Base-by-base conservation (phyloP, 2,797 vertebrate genomes). In the Eutrigla gurnardus region DNA sequence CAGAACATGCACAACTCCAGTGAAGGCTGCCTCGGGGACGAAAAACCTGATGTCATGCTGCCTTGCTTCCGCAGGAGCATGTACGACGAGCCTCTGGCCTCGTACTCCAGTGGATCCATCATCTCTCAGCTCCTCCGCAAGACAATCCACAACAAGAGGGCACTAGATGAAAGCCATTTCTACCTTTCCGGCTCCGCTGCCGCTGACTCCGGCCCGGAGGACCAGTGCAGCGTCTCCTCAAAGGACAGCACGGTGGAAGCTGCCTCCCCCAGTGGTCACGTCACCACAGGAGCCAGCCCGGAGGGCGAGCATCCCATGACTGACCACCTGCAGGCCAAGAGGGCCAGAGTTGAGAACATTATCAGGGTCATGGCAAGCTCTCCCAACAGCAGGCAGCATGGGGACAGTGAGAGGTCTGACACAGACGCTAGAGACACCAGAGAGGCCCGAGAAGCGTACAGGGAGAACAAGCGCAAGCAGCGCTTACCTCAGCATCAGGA, bases 291-390 rank as follows among this genome's bases (percentile, higher is more conserved):
- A 74, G 81, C 88, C 36, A 67, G 79, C 46, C 75, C 73, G 0
- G 93, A 96, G 33, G 79, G 83, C 1, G 93, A 95, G 43, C 93
- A 94, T 61, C 91, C 93, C 13, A 60, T 94, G 3, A 82, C 91
- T 0, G 95, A 96, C 73, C 95, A 97, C 64, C 81, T 96, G 73
- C 94, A 82, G 88, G 97, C 96, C 46, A 99, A 99, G 82, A 93
- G 96, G 37, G 96, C 97, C 75, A 93, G 97, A 63, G 98, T 98
- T 77, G 97, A 98, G 89, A 98, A 97, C 89, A 98, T 98, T 57
- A 94, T 98, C 78, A 93, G 89, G 81, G 96, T 97, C 50, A 98
- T 98, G 95, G 95, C 91, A 1, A 91, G 95, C 36, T 94, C 95
- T 62, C 95, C 96, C n/a, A 89, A 83, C 37, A 82, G 91, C 46